phyloP scores from a whole-genome alignment of 2,113 vertebrate genomes.

The Mesitornis unicolor region DNA sequence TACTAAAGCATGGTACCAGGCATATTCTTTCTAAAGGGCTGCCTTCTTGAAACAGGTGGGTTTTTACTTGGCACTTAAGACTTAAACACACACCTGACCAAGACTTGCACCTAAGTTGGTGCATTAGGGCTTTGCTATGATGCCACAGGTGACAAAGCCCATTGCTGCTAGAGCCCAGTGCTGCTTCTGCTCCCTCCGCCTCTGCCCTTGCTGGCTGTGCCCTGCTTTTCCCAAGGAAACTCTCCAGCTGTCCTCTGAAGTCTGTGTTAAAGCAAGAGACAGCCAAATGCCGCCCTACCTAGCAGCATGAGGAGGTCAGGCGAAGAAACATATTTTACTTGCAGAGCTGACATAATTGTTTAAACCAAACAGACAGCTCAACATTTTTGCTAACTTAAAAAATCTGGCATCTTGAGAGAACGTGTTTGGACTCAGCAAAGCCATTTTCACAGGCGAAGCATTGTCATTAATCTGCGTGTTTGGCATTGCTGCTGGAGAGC shows the following conservation, averaged over 20 bases:
- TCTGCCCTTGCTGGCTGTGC: not conserved
- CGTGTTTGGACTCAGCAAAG: slow-evolving; percentile 44
- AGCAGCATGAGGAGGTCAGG: not conserved
- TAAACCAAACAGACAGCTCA: slow-evolving; percentile 54
- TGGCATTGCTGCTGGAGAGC: slow-evolving; percentile 38
- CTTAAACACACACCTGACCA: not conserved
- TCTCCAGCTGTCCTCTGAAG: not conserved
- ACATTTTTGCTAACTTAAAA: slow-evolving; percentile 50
- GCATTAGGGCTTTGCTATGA: not conserved
- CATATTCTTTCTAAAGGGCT: not conserved
- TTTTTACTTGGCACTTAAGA: not conserved
- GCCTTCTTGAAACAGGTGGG: not conserved
- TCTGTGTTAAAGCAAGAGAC: not conserved
- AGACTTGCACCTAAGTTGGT: not conserved
- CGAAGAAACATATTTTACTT: slow-evolving; percentile 18
- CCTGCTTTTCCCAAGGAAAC: not conserved
- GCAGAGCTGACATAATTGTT: slow-evolving; percentile 42
- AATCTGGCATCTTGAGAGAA: slow-evolving; percentile 24
- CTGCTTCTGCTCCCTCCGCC: not conserved
- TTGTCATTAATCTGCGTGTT: slow-evolving; percentile 22
- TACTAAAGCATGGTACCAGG: not conserved
- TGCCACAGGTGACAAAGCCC: not conserved
- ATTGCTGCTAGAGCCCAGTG: accelerated
- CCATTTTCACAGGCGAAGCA: slow-evolving; percentile 5
- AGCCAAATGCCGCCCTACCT: not conserved